Evolutionary conservation across 2,888 invertebrate species (phyloP), one percentile per base, ranked within the genome.

Genomic region (Agrotis clavis): DNA sequence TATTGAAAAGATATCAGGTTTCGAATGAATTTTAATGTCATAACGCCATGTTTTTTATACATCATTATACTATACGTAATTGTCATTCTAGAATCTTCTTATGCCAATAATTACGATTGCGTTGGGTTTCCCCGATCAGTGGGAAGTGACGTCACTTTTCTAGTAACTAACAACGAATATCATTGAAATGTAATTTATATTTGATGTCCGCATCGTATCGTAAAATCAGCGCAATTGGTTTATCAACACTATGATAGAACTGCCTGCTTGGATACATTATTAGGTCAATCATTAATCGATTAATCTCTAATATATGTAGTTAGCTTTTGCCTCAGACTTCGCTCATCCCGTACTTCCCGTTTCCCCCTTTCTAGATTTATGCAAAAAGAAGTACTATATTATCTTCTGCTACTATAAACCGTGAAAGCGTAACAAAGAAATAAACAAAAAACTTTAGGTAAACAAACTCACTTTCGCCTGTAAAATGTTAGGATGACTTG

Each of bases 71-170:
- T 54, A 14, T 21, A 16, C 4, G 2, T 25, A 30, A 14, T 30
- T n/a, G 11, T 59, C 7, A 35, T 77, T 69, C 41, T 68, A 74
- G 47, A 68, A 53, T n/a, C 3, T 54, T 71, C 41, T 35, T n/a
- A 21, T 47, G 16, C 47, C 19, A 19, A 54, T 53, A 76, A 61
- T 68, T 69, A 62, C 18, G 25, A 47, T 16, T 19, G 45, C 25
- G 25, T 47, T 54, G 73, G n/a, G 56, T 47, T 6, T 60, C 18
- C 35, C 35, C 30, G 4, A 18, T 56, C 19, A 48, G 16, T n/a
- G 13, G 47, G 16, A 35, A 30, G 14, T 79, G 54, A 64, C n/a
- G 73, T 60, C 64, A 79, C 25, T 50, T 25, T 51, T 47, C 45
- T 18, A 64, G 50, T 57, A 18, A 13, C n/a, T 19, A n/a, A 53